A percentile compares a stretch with the other conserved stretches of the same genome.
phyloP scores from a whole-genome alignment of 2,797 vertebrate species.

The Momotus momota region DNA sequence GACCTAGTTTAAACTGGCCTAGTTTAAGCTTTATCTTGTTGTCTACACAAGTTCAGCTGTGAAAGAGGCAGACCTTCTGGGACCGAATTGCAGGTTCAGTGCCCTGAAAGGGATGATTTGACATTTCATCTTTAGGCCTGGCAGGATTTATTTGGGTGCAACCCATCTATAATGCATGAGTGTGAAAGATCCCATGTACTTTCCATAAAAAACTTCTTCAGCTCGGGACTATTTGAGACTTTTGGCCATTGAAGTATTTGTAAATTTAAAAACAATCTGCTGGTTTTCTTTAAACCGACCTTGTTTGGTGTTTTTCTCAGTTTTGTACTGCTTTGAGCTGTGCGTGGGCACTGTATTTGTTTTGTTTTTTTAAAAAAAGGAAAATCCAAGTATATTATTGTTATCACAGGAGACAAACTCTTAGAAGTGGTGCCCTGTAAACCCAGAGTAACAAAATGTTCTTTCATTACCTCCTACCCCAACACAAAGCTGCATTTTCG shows the following conservation, averaged over 20 bases:
- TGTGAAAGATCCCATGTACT: background rate
- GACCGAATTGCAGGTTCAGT: background rate
- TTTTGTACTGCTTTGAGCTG: background rate
- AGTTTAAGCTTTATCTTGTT: background rate
- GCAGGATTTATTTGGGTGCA: background rate
- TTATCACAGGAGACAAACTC: background rate
- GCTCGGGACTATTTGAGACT: background rate
- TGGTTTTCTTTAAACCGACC: background rate
- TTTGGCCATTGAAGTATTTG: background rate
- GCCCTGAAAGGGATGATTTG: background rate
- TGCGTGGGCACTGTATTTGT: background rate
- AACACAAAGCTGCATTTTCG: background rate
- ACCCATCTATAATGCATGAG: background rate
- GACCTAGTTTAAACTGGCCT: background rate
- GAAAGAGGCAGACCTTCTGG: background rate
- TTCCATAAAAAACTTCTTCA: slow-evolving; percentile 12
- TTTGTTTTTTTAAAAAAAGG: background rate
- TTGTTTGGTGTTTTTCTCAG: background rate
- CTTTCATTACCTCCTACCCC: background rate
- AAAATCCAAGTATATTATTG: slow-evolving; percentile 5
- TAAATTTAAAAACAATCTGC: slow-evolving; percentile 1
- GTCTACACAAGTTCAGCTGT: background rate
- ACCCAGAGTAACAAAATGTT: background rate
- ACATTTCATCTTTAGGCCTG: background rate
- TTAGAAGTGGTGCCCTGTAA: background rate